These are phyloP conservation scores for Stenodera caucasica DNA, from an alignment of 2,888 invertebrate genomes.

Conservation along the genomic window DNA sequence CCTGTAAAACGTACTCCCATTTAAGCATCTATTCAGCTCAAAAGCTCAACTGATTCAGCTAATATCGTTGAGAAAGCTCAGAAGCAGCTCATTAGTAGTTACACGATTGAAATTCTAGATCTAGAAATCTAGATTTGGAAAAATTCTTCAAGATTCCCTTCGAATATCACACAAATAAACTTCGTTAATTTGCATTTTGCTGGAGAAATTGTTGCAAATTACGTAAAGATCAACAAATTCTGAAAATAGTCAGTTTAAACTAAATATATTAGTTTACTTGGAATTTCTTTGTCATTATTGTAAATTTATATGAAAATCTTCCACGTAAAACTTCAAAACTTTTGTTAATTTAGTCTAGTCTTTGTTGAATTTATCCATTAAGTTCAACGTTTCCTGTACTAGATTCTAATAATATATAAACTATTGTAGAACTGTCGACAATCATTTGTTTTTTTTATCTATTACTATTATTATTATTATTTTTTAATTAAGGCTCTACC, in stretches of 20 bases:
- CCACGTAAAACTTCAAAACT: background rate
- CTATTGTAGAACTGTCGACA: no score
- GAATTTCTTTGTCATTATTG: background rate
- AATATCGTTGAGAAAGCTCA: background rate
- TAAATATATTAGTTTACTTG: background rate
- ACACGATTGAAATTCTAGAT: background rate
- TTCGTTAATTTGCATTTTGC: no score
- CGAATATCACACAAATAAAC: no score
- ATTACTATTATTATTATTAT: no score
- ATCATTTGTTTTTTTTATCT: no score
- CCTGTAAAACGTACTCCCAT: background rate
- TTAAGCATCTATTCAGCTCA: background rate
- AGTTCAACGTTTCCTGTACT: background rate
- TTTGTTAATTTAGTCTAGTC: background rate
- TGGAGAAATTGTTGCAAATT: no score
- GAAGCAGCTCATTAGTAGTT: background rate
- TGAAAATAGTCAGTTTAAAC: background rate
- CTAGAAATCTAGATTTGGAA: no score
- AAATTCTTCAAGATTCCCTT: no score
- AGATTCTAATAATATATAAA: background rate
- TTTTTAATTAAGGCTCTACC: background rate
- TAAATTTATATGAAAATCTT: background rate
- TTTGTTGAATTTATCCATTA: background rate
- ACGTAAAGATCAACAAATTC: background rate
- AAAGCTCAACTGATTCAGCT: background rate